Conservation (phyloP, 2,797 vertebrate genomes). For the Coregonus ussuriensis region DNA sequence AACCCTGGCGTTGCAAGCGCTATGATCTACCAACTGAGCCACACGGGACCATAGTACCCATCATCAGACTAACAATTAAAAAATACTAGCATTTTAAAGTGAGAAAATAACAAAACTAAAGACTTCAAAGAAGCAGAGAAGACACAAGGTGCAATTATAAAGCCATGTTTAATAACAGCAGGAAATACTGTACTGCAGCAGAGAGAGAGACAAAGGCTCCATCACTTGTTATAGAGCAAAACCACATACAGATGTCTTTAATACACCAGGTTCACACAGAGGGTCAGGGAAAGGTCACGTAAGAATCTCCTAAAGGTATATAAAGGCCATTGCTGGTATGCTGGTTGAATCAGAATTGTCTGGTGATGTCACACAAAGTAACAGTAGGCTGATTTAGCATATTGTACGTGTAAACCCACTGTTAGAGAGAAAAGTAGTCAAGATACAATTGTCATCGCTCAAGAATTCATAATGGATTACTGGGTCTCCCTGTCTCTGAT, state of each 20-base stretch:
- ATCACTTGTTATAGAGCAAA: not conserved
- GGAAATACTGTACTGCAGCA: constrained; percentile 3
- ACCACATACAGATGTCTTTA: not conserved
- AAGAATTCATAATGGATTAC: not conserved
- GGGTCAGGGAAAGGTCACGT: constrained; percentile 29
- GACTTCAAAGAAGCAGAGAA: not conserved
- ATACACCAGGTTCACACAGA: not conserved
- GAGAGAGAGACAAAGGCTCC: not conserved
- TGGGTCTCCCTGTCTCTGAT: constrained; percentile 22
- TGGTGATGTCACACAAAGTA: constrained; percentile 37
- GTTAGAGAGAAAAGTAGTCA: constrained; percentile 10
- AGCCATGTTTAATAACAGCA: constrained; percentile 15
- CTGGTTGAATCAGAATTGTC: constrained; percentile 46
- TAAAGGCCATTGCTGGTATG: constrained; percentile 53
- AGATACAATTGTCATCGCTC: constrained; percentile 1
- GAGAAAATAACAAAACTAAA: not conserved
- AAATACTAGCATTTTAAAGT: not conserved
- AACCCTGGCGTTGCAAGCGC: no score
- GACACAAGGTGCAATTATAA: not conserved
- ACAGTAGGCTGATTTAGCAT: constrained; percentile 36
- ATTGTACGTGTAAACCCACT: not conserved
- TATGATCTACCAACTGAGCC: no score
- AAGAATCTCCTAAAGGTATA: constrained; percentile 36
- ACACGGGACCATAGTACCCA: no score
- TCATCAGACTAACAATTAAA: no score